A percentile compares a stretch with the other conserved stretches of the same genome.
Conservation (phyloP, 2,797 vertebrate genomes). For the Rhinatrema bivittatum region DNA sequence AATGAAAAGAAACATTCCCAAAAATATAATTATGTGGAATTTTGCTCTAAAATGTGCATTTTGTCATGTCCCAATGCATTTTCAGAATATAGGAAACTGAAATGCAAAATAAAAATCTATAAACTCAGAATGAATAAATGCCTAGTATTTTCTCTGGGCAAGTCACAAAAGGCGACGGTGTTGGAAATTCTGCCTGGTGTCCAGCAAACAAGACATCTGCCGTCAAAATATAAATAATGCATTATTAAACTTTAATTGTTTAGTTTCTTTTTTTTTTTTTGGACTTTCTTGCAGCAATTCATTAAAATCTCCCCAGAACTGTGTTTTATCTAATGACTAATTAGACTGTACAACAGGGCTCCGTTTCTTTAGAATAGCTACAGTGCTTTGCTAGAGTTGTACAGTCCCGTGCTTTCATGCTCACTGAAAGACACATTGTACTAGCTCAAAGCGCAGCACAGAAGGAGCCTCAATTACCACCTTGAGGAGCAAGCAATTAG, state of each 20-base stretch:
- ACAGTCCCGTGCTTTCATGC: constrained; percentile 9
- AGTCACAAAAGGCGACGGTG: too few species aligned
- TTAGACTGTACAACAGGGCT: constrained; percentile 15
- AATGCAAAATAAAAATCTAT: too few species aligned
- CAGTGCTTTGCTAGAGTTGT: constrained; percentile 5
- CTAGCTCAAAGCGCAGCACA: background rate
- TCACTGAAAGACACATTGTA: constrained; percentile 16
- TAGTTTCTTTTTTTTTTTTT: constrained; percentile 5
- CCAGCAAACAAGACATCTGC: constrained; percentile 5
- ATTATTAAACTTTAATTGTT: constrained; percentile 9
- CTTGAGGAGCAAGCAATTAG: constrained; percentile 16
- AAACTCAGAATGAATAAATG: too few species aligned
- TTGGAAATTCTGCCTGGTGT: too few species aligned
- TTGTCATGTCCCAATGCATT: too few species aligned
- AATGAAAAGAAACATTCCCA: constrained; percentile 12
- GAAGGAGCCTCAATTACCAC: constrained; percentile 15
- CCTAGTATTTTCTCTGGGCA: too few species aligned
- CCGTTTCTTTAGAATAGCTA: background rate
- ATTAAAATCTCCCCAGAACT: background rate
- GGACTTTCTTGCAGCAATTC: constrained; percentile 4
- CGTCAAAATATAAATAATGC: constrained; percentile 1
- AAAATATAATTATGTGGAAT: constrained; percentile 9
- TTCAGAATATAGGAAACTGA: too few species aligned
- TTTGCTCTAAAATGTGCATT: background rate
- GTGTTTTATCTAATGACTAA: constrained; percentile 4